Evolutionary conservation across 1,140 invertebrate species (phyloP), one percentile per base, ranked within the genome.

Genomic region (Brachionus paranguensis): DNA sequence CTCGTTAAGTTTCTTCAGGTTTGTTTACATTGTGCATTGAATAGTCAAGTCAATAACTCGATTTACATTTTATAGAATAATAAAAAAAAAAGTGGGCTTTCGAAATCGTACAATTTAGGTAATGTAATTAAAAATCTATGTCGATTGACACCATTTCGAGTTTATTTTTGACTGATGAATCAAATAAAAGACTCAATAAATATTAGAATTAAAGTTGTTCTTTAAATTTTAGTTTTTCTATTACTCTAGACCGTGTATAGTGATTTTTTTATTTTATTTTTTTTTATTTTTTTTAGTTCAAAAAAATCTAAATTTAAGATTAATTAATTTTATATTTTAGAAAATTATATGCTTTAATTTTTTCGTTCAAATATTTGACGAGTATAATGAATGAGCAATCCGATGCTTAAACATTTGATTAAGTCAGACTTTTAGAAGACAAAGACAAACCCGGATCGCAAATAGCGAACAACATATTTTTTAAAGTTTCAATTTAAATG

Each of bases 181-280:
- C 47, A 76, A 76, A 50, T 76, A 76, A 50, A 47, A 29, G 72
- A 76, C 72, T 76, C 50, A 76, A 76, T 50, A 76, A 76, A 76
- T 76, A 76, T 50, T 76, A 11, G 29, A 76, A 76, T 45, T 45
- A 76, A 76, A 50, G 24, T 72, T 72, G 68, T 17, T 72, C 68
- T 74, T 47, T 24, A 74, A 20, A 43, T 12, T 43, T 74, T 74
- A 74, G 20, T 70, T 74, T 74, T 74, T 74, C 41, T 47, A 45
- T 43, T 17, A 43, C 37, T 47, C 20, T 74, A 74, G 20, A 74
- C 27, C 27, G 37, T 33, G 27, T 70, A 33, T 4, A 70, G 65
- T 70, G 65, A 24, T 70, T 33, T 5, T 24, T 47, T 24, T 24
- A 24, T 24, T 24, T 24, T 24, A 24, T 24, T 45, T 45, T 74